Evolutionary conservation across 2,797 vertebrate species (phyloP).

Genomic region (Oreonectes daqikongensis): DNA sequence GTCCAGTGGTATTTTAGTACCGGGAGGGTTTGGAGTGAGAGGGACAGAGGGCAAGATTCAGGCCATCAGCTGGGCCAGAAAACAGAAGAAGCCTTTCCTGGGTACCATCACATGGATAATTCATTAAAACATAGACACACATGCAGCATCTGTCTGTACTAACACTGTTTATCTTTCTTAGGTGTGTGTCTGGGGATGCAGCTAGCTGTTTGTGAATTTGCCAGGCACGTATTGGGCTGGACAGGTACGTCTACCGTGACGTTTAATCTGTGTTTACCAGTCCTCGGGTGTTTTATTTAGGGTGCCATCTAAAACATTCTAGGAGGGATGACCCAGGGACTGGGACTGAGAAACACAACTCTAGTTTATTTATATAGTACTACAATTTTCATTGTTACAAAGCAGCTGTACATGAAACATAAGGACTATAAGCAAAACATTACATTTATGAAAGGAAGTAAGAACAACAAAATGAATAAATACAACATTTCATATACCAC

Average conservation of each 20-base stretch:
- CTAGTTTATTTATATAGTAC: too few species aligned
- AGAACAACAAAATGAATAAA: too few species aligned
- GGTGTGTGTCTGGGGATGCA: constrained; percentile 97
- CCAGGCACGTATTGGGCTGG: constrained; percentile 87
- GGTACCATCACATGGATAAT: constrained; percentile 74
- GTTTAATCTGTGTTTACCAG: neutral
- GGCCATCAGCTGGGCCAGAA: constrained; percentile 93
- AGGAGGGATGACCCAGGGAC: too few species aligned
- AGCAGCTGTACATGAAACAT: too few species aligned
- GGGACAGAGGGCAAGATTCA: constrained; percentile 97
- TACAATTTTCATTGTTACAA: too few species aligned
- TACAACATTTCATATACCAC: too few species aligned
- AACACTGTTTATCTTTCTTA: constrained; percentile 63
- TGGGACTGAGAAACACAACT: too few species aligned
- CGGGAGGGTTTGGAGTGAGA: constrained; percentile 92
- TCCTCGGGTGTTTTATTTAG: too few species aligned
- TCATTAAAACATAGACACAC: neutral
- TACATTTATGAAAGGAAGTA: too few species aligned
- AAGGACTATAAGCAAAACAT: too few species aligned
- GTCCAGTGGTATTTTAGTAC: constrained; percentile 90
- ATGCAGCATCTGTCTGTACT: too few species aligned
- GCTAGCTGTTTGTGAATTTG: constrained; percentile 93
- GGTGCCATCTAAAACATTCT: too few species aligned
- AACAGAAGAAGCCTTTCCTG: constrained; percentile 93
- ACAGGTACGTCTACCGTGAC: constrained; percentile 75